Conservation (phyloP, 1,140 invertebrate genomes). For the Penaeus indicus region DNA sequence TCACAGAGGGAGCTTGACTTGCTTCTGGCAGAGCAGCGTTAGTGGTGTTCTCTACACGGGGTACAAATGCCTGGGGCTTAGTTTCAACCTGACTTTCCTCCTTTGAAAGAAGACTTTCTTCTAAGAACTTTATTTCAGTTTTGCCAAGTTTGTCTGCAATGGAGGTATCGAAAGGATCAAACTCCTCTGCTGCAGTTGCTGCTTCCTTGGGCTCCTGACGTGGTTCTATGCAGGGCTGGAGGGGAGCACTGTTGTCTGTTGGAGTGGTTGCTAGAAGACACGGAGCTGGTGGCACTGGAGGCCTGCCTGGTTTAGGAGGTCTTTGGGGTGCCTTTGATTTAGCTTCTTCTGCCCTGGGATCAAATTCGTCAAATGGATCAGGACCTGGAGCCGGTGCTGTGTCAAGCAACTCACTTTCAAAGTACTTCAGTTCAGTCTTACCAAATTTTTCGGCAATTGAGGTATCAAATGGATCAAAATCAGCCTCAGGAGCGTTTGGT, state of each 20-base stretch:
- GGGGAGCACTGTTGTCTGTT: slow-evolving; percentile 64
- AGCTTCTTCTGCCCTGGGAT: slow-evolving; percentile 45
- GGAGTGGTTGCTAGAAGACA: slow-evolving; percentile 60
- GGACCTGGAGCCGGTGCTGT: not conserved
- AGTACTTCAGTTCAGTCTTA: slow-evolving; percentile 62
- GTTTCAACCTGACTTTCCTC: not conserved
- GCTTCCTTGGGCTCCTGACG: slow-evolving; percentile 42
- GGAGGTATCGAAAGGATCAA: slow-evolving; percentile 69
- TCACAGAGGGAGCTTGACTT: slow-evolving; percentile 10
- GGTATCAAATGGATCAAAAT: slow-evolving; percentile 70
- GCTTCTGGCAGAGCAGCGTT: slow-evolving; percentile 9
- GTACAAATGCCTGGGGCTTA: too few relatives aligned
- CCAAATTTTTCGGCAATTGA: slow-evolving; percentile 66
- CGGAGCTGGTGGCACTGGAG: slow-evolving; percentile 53
- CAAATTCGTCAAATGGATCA: slow-evolving; percentile 44
- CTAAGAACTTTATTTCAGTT: slow-evolving; percentile 64
- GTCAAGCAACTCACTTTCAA: slow-evolving; percentile 64
- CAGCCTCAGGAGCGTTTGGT: slow-evolving; percentile 71
- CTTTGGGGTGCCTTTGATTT: slow-evolving; percentile 11
- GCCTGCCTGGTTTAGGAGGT: slow-evolving; percentile 36
- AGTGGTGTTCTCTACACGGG: not conserved
- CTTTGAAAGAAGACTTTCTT: slow-evolving; percentile 53
- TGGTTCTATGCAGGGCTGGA: slow-evolving; percentile 63
- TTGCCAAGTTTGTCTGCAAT: slow-evolving; percentile 63
- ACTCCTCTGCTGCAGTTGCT: slow-evolving; percentile 73